These are phyloP conservation scores for Halcyon chelicuti DNA, from an alignment of 2,797 vertebrate species.

Conservation along the genomic window DNA sequence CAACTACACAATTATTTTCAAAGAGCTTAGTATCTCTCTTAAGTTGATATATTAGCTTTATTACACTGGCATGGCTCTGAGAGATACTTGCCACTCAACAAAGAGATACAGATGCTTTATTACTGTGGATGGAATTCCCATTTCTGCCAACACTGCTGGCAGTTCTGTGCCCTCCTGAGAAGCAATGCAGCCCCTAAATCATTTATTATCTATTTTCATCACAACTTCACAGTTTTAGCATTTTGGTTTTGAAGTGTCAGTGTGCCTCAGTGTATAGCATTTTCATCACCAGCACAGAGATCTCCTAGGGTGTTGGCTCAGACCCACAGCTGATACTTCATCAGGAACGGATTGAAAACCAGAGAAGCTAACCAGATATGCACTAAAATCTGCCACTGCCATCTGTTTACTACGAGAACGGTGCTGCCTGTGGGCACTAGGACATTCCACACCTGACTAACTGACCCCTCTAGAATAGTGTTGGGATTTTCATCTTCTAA, in stretches of 20 bases:
- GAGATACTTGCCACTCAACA: conserved; percentile 46
- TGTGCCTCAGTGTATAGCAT: neutral
- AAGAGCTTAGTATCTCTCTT: conserved; percentile 40
- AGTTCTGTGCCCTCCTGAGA: conserved; percentile 38
- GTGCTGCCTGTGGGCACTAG: neutral
- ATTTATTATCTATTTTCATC: conserved; percentile 54
- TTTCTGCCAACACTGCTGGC: neutral
- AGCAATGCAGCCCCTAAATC: conserved; percentile 15
- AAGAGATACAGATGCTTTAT: conserved; percentile 54
- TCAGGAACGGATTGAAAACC: neutral
- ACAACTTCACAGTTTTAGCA: conserved; percentile 7
- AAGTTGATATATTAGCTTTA: conserved; percentile 60
- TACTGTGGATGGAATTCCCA: conserved; percentile 42
- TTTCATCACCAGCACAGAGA: neutral
- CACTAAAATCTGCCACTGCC: neutral
- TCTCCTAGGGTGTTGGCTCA: neutral
- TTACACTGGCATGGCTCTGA: conserved; percentile 44
- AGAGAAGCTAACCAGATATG: neutral
- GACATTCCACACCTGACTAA: neutral
- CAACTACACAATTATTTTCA: conserved; percentile 40
- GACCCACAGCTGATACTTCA: neutral
- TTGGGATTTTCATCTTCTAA: neutral
- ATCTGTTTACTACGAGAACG: neutral
- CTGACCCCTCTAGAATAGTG: neutral
- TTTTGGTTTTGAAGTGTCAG: conserved; percentile 23